These are phyloP conservation scores for Callyntrura guangdongensis DNA, from an alignment of 2,888 invertebrate genomes.

Conservation along the genomic window DNA sequence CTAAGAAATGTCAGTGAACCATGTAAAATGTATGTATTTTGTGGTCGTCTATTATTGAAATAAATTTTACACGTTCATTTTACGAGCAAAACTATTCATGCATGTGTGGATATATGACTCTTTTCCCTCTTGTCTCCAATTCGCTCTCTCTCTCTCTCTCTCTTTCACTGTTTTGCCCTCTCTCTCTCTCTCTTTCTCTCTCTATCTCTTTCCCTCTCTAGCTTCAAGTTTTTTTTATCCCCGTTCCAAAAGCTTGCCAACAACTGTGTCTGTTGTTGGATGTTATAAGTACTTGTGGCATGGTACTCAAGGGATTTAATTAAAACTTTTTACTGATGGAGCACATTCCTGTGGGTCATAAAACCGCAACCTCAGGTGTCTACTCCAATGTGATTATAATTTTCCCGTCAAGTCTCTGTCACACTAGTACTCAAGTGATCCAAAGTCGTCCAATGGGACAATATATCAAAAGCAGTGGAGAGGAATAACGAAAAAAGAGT, in stretches of 20 bases:
- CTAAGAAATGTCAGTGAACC: constrained; percentile 65
- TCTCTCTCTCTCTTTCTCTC: constrained; percentile 22
- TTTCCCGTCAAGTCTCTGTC: constrained; percentile 76
- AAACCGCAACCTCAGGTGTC: constrained; percentile 81
- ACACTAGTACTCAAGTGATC: constrained; percentile 58
- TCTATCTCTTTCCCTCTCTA: constrained; percentile 9
- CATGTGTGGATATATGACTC: constrained; percentile 73
- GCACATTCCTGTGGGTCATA: constrained; percentile 80
- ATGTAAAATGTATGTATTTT: constrained; percentile 63
- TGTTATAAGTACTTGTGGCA: constrained; percentile 77
- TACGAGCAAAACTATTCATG: constrained; percentile 73
- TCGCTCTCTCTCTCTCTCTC: constrained; percentile 12
- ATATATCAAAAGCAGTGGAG: constrained; percentile 35
- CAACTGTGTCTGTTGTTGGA: constrained; percentile 56
- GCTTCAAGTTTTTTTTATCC: constrained; percentile 2
- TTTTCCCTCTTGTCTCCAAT: constrained; percentile 51
- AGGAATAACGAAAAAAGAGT: neutral
- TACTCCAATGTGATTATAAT: constrained; percentile 79
- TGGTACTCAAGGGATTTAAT: constrained; percentile 80
- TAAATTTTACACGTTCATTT: constrained; percentile 76
- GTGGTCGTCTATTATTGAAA: constrained; percentile 77
- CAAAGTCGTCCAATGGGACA: constrained; percentile 75
- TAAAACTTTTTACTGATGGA: constrained; percentile 78
- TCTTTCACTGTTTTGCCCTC: neutral
- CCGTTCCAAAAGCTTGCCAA: constrained; percentile 30